Base-by-base conservation (phyloP, 2,888 invertebrate genomes). In the Quadroppia sp. region DNA sequence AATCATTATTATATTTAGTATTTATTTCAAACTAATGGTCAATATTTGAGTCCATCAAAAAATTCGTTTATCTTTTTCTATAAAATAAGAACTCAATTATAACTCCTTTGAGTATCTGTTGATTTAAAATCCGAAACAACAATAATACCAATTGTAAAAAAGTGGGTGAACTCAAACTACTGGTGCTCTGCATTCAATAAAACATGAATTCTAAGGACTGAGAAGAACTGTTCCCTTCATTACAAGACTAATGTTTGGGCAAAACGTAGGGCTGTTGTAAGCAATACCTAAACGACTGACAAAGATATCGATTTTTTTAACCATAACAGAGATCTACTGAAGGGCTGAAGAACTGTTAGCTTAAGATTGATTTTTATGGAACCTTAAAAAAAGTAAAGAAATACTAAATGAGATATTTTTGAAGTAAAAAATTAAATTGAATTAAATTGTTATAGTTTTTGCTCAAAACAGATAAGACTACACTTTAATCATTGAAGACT, bases 331-430 rank as follows among this genome's bases (percentile, higher is more conserved):
- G 45, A 36, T 36, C 45, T 2, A 45, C 45, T 11, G 45, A 45
- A 53, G 50, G 20, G 20, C 45, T 45, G 45, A 53, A 50, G 17
- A 50, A 56, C 56, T 56, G 56, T 56, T 56, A 56, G 56, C 30
- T 56, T 56, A 28, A 56, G 56, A 56, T 56, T 56, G 56, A 56
- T 56, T 56, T 53, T 56, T 3, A 23, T 28, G 30, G 56, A 15
- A 13, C 56, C 17, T 28, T 56, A 30, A 30, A 56, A 56, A 56
- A 56, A 30, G 56, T 28, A 17, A 2, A 28, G 15, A 64, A 64
- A 64, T n/a, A 64, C 36, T 36, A 45, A 64, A 59, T 59, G 30
- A 36, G n/a, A 64, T 64, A 64, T 64, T 64, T 64, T 64, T 32
- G 20, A 64, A 36, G 36, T 9, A 15, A 64, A 32, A 59, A 48